Conservation (phyloP, 2,888 invertebrate species). For the Margaritifera margaritifera region DNA sequence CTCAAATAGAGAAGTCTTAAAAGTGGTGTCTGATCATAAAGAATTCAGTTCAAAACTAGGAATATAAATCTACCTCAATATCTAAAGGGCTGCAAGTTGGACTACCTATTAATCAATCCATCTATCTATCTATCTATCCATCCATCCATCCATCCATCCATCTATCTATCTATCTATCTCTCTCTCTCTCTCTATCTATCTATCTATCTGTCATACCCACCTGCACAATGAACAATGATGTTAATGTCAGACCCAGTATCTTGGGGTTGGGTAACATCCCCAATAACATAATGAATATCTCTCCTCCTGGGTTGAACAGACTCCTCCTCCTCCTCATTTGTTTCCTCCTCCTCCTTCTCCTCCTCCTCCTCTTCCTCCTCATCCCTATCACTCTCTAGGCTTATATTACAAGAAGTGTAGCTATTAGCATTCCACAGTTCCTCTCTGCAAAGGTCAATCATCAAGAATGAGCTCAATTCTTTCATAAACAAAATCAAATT, state of each 20-base stretch:
- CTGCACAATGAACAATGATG: constrained; percentile 72
- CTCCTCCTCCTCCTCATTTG: constrained; percentile 39
- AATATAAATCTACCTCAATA: not conserved
- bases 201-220: constrained; percentile 41
- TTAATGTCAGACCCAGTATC: constrained; percentile 46
- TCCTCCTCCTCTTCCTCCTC: constrained; percentile 22
- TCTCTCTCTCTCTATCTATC: too few species aligned
- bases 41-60: too few species aligned
- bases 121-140: too few species aligned
- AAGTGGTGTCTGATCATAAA: too few species aligned
- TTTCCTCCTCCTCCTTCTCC: constrained; percentile 34
- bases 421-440: constrained; percentile 62
- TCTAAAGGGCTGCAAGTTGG: not conserved
- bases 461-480: not conserved
- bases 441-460: constrained; percentile 43
- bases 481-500: too few species aligned
- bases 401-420: constrained; percentile 59
- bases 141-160: too few species aligned
- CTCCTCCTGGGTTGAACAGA: constrained; percentile 20
- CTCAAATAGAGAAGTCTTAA: too few species aligned
- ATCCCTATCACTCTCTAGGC: constrained; percentile 50
- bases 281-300: constrained; percentile 69
- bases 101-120: too few species aligned
- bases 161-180: too few species aligned
- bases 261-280: constrained; percentile 72